A percentile compares a stretch with the other conserved stretches of the same genome.
These are phyloP conservation scores for Aphidoletes aphidimyza DNA, from an alignment of 2,888 invertebrate genomes.

Conservation along the genomic window DNA sequence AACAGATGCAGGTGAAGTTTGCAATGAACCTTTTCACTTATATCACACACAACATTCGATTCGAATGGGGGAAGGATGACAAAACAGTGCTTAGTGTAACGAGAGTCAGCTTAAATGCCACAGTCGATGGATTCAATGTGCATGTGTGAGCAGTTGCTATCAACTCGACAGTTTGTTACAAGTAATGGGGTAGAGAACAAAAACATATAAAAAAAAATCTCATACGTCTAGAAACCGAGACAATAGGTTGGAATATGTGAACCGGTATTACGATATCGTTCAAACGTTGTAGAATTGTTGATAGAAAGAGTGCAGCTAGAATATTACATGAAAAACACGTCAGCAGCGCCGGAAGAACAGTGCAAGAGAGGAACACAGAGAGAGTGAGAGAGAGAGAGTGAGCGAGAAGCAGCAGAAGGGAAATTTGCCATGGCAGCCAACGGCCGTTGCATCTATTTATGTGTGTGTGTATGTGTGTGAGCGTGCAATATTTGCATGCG, in stretches of 20 bases:
- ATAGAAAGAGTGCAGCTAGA: neutral
- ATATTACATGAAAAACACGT: neutral
- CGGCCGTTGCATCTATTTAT: too few species aligned
- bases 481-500: conserved; percentile 3
- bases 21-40: neutral
- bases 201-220: neutral
- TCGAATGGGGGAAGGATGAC: too few species aligned
- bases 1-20: neutral
- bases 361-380: neutral
- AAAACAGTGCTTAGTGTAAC: neutral
- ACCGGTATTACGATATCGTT: conserved; percentile 6
- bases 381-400: neutral
- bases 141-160: neutral
- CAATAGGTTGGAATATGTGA: conserved; percentile 8
- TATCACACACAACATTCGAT: neutral
- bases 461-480: too few species aligned
- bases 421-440: neutral
- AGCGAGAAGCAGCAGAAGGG: neutral
- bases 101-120: conserved; percentile 14
- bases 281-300: neutral
- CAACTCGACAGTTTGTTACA: conserved; percentile 33
- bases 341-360: neutral
- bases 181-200: neutral
- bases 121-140: neutral
- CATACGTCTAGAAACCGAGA: neutral